Conservation (phyloP, 2,113 vertebrate genomes). For the Ranitomeya imitator region DNA sequence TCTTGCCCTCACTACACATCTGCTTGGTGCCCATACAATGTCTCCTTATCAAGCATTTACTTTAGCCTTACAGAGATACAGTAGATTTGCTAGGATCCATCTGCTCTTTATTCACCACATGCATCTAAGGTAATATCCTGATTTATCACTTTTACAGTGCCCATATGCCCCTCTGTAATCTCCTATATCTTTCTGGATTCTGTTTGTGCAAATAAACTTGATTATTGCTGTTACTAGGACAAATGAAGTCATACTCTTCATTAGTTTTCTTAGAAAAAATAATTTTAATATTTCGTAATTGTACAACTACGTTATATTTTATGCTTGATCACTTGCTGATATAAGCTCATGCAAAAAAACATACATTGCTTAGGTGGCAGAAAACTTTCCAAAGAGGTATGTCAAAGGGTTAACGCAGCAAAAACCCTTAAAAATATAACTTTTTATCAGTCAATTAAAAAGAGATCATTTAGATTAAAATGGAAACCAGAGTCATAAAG, state of each 20-base stretch:
- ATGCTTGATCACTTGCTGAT: no score
- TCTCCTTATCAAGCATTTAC: constrained; percentile 29
- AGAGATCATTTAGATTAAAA: no score
- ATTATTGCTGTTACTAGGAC: not conserved
- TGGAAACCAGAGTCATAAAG: no score
- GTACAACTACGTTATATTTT: not conserved
- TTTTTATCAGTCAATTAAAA: no score
- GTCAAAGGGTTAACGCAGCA: no score
- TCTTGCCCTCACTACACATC: constrained; percentile 34
- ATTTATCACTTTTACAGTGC: constrained; percentile 29
- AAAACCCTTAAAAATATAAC: no score
- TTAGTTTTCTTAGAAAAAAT: not conserved
- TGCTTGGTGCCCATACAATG: not conserved
- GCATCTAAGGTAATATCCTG: not conserved
- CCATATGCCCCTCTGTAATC: constrained; percentile 5
- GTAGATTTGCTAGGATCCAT: constrained; percentile 23
- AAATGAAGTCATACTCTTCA: not conserved
- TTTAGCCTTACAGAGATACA: constrained; percentile 5
- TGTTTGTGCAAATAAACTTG: not conserved
- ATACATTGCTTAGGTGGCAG: no score
- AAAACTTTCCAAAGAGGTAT: no score
- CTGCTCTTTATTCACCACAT: not conserved
- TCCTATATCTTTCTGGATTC: not conserved
- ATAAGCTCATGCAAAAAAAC: no score
- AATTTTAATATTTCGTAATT: not conserved